Percentiles rank a stretch among this genome's conserved stretches.
Conservation (phyloP, 2,888 invertebrate species). For the Endotricha flammealis region DNA sequence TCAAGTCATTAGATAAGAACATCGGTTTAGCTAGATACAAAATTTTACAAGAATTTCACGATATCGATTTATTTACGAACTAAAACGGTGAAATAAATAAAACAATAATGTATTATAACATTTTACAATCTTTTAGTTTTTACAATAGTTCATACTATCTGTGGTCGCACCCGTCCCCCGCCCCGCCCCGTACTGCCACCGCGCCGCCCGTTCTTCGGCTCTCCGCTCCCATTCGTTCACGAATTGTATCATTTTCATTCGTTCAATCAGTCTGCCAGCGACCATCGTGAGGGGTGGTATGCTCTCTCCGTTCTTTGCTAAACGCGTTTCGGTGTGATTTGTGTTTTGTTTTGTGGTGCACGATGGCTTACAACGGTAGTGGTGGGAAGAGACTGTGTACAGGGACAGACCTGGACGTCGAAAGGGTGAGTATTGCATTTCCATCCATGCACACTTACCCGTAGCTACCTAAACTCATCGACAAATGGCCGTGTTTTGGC, state of each 20-base stretch:
- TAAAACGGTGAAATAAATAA: too few relatives aligned
- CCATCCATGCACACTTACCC: slow-evolving; percentile 38
- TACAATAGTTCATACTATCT: slow-evolving; percentile 5
- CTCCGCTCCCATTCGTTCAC: slow-evolving; percentile 34
- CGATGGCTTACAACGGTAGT: slow-evolving; percentile 85
- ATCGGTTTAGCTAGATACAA: too few relatives aligned
- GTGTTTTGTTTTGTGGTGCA: slow-evolving; percentile 80
- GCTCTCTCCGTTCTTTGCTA: slow-evolving; percentile 35
- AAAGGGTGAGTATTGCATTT: slow-evolving; percentile 61
- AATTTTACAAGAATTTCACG: too few relatives aligned
- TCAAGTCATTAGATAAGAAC: too few relatives aligned
- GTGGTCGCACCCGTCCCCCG: slow-evolving; percentile 1
- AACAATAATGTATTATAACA: too few relatives aligned
- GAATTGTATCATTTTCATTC: slow-evolving; percentile 30
- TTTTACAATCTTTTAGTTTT: too few relatives aligned
- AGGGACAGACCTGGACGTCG: slow-evolving; percentile 70
- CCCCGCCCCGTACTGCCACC: not conserved
- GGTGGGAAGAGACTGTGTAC: slow-evolving; percentile 77
- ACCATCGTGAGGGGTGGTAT: slow-evolving; percentile 44
- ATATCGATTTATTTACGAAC: too few relatives aligned
- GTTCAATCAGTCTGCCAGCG: slow-evolving; percentile 65
- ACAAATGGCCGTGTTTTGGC: slow-evolving; percentile 74
- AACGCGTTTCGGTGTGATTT: slow-evolving; percentile 75
- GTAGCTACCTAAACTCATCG: slow-evolving; percentile 46
- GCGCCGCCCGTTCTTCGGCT: slow-evolving; percentile 5